Evolutionary conservation across 2,797 vertebrate genomes (phyloP), one percentile per base, ranked within the genome.

Genomic region (Chanos chanos): DNA sequence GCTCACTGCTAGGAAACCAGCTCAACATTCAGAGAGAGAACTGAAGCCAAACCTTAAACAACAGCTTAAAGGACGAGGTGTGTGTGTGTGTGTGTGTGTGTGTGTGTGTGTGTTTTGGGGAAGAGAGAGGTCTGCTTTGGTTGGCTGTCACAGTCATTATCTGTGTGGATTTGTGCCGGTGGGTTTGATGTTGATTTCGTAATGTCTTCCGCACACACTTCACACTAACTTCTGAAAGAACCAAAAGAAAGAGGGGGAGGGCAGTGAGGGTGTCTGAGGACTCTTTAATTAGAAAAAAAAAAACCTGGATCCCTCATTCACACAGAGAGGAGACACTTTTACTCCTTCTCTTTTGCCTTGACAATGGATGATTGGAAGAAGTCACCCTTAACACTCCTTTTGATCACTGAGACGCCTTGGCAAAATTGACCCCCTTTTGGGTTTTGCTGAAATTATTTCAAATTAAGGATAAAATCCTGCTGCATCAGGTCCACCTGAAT

Each of bases 361-460:
- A 87, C 86, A 86, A 87, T 81, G 60, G 70, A 78, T 76, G 77
- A 74, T 77, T 81, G 78, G 81, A 85, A 87, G 83, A 88, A 89
- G 87, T 89, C 86, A 87, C 77, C 81, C 81, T 81, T 85, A 85
- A 89, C 84, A 78, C 84, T 75, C 67, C 85, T 87, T 88, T 89
- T 88, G 85, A 87, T 88, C 82, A 81, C 72, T 45, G 67, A 77
- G 51, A 77, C 65, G 68, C 83, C 73, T 86, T n/a, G n/a, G n/a
- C n/a, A n/a, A n/a, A n/a, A n/a, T n/a, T n/a, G n/a, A n/a, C n/a
- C n/a, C n/a, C n/a, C n/a, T n/a, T n/a, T n/a, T n/a, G n/a, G n/a
- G n/a, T n/a, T n/a, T n/a, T n/a, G n/a, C n/a, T n/a, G n/a, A n/a
- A n/a, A n/a, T n/a, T n/a, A n/a, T n/a, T n/a, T n/a, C n/a, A n/a